Evolutionary conservation across 2,113 vertebrate genomes (phyloP).

Genomic region (Corythoichthys intestinalis): DNA sequence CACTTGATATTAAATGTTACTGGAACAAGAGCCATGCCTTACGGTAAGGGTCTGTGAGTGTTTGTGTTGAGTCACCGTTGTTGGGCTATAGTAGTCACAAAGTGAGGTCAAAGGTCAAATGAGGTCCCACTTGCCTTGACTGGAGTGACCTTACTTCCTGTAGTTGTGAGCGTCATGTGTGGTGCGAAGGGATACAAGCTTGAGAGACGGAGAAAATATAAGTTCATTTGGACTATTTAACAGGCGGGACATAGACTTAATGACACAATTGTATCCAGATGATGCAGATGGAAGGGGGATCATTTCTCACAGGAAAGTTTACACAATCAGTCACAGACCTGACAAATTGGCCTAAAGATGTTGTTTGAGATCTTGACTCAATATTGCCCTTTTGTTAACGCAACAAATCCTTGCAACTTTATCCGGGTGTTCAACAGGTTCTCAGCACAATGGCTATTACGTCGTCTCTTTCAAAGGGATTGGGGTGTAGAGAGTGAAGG

Average conservation of each 20-base stretch:
- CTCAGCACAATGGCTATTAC: not conserved
- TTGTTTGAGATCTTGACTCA: conserved; percentile 36
- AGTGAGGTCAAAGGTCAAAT: conserved; percentile 55
- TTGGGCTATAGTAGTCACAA: conserved; percentile 26
- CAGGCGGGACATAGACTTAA: conserved; percentile 61
- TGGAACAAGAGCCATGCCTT: conserved; percentile 46
- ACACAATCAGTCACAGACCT: conserved; percentile 20
- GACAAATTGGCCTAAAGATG: conserved; percentile 31
- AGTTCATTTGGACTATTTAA: conserved; percentile 44
- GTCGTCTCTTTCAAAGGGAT: not conserved
- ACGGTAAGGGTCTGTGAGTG: conserved; percentile 52
- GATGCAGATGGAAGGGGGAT: conserved; percentile 34
- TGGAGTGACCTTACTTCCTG: conserved; percentile 38
- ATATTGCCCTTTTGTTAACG: conserved; percentile 27
- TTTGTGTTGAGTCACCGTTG: conserved; percentile 47
- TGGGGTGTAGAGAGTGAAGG: not conserved
- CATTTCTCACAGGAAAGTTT: conserved; percentile 32
- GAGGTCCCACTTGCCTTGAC: conserved; percentile 19
- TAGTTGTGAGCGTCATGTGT: conserved; percentile 55
- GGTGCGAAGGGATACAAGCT: conserved; percentile 28
- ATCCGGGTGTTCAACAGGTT: conserved; percentile 4
- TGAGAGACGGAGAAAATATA: conserved; percentile 27
- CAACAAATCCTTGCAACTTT: not conserved
- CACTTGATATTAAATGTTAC: conserved; percentile 38
- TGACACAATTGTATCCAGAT: conserved; percentile 72